phyloP scores from a whole-genome alignment of 2,888 invertebrate species.

The Leptogaster cylindrica region DNA sequence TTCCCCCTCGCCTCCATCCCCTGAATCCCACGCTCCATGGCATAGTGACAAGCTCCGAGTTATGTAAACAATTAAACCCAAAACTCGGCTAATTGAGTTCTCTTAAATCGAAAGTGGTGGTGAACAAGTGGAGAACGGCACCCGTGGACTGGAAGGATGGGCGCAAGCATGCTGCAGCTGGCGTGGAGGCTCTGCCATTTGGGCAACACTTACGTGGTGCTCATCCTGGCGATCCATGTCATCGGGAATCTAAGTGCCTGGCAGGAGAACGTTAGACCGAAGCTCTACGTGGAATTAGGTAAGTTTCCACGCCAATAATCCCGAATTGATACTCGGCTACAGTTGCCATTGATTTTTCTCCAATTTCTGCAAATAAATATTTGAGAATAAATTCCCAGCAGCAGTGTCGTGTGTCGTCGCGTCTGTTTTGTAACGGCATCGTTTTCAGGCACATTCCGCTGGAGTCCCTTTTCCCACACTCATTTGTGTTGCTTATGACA shows the following conservation, averaged over 20 bases:
- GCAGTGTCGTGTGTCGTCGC: too few species aligned
- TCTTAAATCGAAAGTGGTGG: too few species aligned
- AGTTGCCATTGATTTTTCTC: neutral
- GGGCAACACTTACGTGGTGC: slow-evolving; percentile 51
- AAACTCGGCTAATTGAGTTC: neutral
- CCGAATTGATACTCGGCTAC: neutral
- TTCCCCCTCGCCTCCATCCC: neutral
- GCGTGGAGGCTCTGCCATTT: slow-evolving; percentile 35
- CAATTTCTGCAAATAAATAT: slow-evolving; percentile 1
- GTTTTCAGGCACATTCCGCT: too few species aligned
- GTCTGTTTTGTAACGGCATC: too few species aligned
- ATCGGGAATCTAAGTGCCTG: slow-evolving; percentile 69
- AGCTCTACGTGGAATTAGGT: slow-evolving; percentile 93
- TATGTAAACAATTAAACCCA: neutral
- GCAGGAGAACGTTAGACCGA: slow-evolving; percentile 91
- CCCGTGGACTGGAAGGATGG: slow-evolving; percentile 6
- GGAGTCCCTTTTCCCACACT: too few species aligned
- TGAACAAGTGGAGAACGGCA: slow-evolving; percentile 6
- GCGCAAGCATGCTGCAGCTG: slow-evolving; percentile 4
- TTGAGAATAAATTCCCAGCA: too few species aligned
- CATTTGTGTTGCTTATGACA: too few species aligned
- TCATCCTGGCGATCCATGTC: slow-evolving; percentile 60
- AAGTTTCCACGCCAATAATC: slow-evolving; percentile 62
- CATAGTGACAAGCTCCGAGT: too few species aligned
- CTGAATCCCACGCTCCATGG: neutral